Conservation (phyloP, 2,888 invertebrate genomes). For the Drosophila kambysellisi region DNA sequence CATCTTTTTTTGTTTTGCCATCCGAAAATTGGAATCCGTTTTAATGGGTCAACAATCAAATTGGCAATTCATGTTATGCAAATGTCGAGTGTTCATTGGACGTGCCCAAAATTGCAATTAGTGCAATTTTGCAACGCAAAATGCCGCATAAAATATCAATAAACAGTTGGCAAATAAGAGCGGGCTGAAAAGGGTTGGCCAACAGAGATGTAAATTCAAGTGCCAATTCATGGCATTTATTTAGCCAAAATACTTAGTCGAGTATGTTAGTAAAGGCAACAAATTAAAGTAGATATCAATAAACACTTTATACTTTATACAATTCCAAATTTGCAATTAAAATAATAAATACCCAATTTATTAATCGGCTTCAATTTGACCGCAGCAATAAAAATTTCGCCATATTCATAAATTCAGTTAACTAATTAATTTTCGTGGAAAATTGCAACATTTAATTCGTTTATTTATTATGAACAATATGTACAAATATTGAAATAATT, state of each 20-base stretch:
- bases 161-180: slow-evolving; percentile 64
- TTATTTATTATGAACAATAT: slow-evolving; percentile 7
- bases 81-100: slow-evolving; percentile 60
- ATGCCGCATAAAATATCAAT: slow-evolving; percentile 77
- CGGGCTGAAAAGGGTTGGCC: slow-evolving; percentile 22
- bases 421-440: background rate
- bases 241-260: slow-evolving; percentile 3
- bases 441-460: background rate
- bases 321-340: background rate
- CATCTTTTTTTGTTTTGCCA: background rate
- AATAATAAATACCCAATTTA: slow-evolving; percentile 14
- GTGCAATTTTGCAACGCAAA: slow-evolving; percentile 61
- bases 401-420: background rate
- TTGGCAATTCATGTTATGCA: slow-evolving; percentile 72
- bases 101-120: slow-evolving; percentile 78
- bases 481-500: slow-evolving; percentile 9
- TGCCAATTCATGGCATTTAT: slow-evolving; percentile 42
- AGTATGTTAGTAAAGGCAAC: background rate
- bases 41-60: slow-evolving; percentile 57
- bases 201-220: slow-evolving; percentile 35
- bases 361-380: slow-evolving; percentile 3
- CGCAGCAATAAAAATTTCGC: slow-evolving; percentile 1
- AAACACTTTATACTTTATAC: background rate
- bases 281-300: background rate
- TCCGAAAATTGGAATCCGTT: slow-evolving; percentile 30